phyloP scores from a whole-genome alignment of 2,888 invertebrate genomes.

The Hyposoter didymator region DNA sequence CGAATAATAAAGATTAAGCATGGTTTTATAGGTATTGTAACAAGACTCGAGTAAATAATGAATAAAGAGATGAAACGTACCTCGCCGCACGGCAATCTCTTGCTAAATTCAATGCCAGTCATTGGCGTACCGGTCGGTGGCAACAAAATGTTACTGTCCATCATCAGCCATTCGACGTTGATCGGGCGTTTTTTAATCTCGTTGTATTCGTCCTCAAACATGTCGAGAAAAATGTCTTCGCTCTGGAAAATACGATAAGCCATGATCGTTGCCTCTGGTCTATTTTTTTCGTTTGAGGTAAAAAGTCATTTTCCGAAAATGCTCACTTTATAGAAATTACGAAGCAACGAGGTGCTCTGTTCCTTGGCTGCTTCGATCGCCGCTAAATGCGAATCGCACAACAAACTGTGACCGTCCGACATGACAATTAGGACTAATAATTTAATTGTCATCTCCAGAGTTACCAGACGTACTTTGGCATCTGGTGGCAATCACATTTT shows the following conservation, averaged over 20 bases:
- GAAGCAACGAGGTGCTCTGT: slow-evolving; percentile 92
- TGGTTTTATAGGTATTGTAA: not conserved
- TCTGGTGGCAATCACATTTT: slow-evolving; percentile 84
- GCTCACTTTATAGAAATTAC: slow-evolving; percentile 94
- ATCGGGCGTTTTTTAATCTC: slow-evolving; percentile 94
- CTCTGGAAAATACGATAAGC: slow-evolving; percentile 85
- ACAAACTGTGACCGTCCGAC: slow-evolving; percentile 86
- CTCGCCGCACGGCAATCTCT: slow-evolving; percentile 98
- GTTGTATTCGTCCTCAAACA: slow-evolving; percentile 99
- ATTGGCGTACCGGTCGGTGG: slow-evolving; percentile 98
- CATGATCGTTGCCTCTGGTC: not conserved
- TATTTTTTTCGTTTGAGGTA: not conserved
- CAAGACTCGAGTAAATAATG: not conserved
- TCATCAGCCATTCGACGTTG: slow-evolving; percentile 97
- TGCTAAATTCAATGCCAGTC: slow-evolving; percentile 97
- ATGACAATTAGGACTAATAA: slow-evolving; percentile 90
- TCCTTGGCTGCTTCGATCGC: slow-evolving; percentile 90
- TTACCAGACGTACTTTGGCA: slow-evolving; percentile 95
- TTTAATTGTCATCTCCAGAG: slow-evolving; percentile 94
- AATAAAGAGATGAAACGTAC: slow-evolving; percentile 84
- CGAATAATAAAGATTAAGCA: not conserved
- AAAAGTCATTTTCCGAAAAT: not conserved
- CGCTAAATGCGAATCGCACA: slow-evolving; percentile 89
- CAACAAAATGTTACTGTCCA: slow-evolving; percentile 97
- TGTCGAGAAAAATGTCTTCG: slow-evolving; percentile 98